Conservation (phyloP, 2,888 invertebrate genomes). For the Athrips mouffetella region DNA sequence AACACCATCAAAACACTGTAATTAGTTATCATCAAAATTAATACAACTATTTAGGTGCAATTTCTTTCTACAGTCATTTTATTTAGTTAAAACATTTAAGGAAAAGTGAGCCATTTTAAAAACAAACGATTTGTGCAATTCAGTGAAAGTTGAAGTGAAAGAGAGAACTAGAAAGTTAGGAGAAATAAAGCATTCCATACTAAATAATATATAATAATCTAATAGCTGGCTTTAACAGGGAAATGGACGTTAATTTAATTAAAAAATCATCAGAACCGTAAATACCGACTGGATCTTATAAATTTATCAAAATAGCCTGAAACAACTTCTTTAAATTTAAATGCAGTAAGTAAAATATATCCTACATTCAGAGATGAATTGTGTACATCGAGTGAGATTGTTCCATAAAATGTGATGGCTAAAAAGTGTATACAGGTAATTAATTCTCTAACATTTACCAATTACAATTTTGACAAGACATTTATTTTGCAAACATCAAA, state of each 20-base stretch:
- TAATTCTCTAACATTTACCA: slow-evolving; percentile 29
- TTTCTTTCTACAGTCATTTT: slow-evolving; percentile 51
- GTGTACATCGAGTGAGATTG: slow-evolving; percentile 51
- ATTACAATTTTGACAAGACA: slow-evolving; percentile 35
- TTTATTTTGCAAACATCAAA: too few species aligned
- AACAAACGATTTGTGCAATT: slow-evolving; percentile 74
- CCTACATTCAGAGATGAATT: slow-evolving; percentile 21
- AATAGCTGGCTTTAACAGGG: slow-evolving; percentile 78
- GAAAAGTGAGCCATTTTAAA: slow-evolving; percentile 79
- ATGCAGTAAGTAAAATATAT: slow-evolving; percentile 29
- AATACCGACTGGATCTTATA: slow-evolving; percentile 33
- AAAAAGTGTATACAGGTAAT: slow-evolving; percentile 40
- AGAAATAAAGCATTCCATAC: slow-evolving; percentile 77
- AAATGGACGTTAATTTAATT: slow-evolving; percentile 69
- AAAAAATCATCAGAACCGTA: slow-evolving; percentile 46
- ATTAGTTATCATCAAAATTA: slow-evolving; percentile 40
- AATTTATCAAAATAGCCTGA: slow-evolving; percentile 42
- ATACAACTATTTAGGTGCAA: slow-evolving; percentile 63
- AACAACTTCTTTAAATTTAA: slow-evolving; percentile 41
- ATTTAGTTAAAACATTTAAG: slow-evolving; percentile 52
- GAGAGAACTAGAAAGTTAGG: slow-evolving; percentile 70
- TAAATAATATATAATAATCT: slow-evolving; percentile 66
- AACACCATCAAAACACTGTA: slow-evolving; percentile 37
- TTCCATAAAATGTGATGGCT: slow-evolving; percentile 40
- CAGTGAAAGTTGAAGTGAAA: slow-evolving; percentile 73